Percentiles rank a stretch among this genome's conserved stretches.
phyloP scores from a whole-genome alignment of 2,888 invertebrate species.

The Orthosia gracilis region DNA sequence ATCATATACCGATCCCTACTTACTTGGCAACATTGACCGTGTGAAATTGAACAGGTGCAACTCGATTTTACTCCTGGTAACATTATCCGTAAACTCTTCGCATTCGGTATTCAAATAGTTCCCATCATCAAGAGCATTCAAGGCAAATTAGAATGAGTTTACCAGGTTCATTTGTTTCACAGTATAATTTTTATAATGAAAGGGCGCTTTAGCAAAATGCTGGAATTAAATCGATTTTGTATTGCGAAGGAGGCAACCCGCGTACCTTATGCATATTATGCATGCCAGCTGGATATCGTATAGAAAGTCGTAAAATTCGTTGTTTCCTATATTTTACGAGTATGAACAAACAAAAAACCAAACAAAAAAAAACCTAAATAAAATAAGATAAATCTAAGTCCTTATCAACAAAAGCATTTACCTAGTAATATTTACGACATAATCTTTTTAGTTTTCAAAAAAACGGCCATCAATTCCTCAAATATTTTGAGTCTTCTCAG shows the following conservation, averaged over 20 bases:
- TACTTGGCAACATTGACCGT: constrained; percentile 62
- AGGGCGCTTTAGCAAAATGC: neutral
- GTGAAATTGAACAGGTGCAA: constrained; percentile 60
- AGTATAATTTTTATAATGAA: neutral
- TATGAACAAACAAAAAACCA: no score
- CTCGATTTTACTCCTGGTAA: constrained; percentile 13
- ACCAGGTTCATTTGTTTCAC: neutral
- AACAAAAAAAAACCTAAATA: no score
- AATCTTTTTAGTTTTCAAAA: neutral
- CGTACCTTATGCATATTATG: neutral
- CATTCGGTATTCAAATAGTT: constrained; percentile 28
- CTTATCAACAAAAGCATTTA: no score
- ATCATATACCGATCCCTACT: constrained; percentile 53
- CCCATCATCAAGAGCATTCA: neutral
- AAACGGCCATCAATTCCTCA: neutral
- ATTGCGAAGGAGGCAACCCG: neutral
- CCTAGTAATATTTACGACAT: no score
- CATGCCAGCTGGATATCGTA: neutral
- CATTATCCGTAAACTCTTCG: constrained; percentile 3
- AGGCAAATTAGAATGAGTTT: constrained; percentile 6
- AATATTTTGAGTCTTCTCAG: neutral
- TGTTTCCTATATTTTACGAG: neutral
- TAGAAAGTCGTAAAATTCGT: neutral
- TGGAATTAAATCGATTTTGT: constrained; percentile 7
- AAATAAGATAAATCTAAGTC: no score